phyloP scores from a whole-genome alignment of 2,797 vertebrate species.

The Paedocypris micromegethes region DNA sequence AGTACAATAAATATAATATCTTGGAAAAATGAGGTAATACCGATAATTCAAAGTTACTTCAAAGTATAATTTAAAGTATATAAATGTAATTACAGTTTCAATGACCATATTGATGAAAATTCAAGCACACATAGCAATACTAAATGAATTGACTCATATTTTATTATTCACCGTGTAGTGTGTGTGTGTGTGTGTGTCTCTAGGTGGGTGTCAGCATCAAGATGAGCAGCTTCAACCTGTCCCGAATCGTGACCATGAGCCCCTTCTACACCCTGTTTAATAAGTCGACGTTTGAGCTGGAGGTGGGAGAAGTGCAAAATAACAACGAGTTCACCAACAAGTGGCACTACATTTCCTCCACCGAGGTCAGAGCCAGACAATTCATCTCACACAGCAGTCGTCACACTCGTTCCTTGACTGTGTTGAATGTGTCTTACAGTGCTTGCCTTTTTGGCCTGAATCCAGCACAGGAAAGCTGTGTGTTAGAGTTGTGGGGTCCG shows the following conservation, averaged over 20 bases:
- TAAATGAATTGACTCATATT: no score
- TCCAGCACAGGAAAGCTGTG: constrained; percentile 77
- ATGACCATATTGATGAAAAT: no score
- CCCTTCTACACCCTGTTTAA: constrained; percentile 92
- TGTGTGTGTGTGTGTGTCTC: not conserved
- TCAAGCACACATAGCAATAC: no score
- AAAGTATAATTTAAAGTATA: no score
- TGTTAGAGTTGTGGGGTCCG: constrained; percentile 79
- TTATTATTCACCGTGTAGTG: no score
- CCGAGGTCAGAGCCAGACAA: constrained; percentile 70
- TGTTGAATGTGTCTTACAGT: constrained; percentile 65
- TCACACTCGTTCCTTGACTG: constrained; percentile 3
- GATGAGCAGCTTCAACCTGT: constrained; percentile 94
- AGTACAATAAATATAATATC: no score
- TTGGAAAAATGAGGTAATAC: no score
- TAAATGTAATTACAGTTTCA: no score
- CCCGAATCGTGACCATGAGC: constrained; percentile 85
- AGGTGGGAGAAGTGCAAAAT: constrained; percentile 82
- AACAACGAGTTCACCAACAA: constrained; percentile 65
- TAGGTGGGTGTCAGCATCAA: constrained; percentile 93
- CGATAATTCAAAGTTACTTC: no score
- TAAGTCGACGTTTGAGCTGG: constrained; percentile 86
- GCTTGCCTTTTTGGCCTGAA: constrained; percentile 92
- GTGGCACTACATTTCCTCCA: constrained; percentile 84
- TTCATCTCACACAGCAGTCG: not conserved